Conservation (phyloP, 2,888 invertebrate genomes). For the Zygogramma bicolorata region DNA sequence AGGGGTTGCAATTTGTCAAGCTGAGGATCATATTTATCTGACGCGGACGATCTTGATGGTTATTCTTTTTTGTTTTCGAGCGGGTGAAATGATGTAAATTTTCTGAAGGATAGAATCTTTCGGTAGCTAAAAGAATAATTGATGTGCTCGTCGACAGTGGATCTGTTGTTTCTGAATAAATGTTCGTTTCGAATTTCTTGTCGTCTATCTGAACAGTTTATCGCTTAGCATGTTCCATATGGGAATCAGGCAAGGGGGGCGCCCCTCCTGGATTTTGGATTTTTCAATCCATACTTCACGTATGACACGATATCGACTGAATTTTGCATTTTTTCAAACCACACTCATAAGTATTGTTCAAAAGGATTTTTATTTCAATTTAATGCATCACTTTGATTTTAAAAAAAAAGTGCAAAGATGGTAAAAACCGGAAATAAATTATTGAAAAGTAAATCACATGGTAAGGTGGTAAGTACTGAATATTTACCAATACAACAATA, state of each 20-base stretch:
- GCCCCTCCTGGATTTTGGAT: too few species aligned
- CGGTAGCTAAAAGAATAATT: slow-evolving; percentile 32
- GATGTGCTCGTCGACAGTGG: slow-evolving; percentile 13
- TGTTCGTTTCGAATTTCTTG: neutral
- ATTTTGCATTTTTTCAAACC: too few species aligned
- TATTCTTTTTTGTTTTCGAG: slow-evolving; percentile 30
- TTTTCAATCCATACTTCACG: too few species aligned
- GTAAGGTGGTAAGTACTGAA: too few species aligned
- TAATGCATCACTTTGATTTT: too few species aligned
- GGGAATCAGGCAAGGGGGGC: neutral
- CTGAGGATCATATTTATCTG: slow-evolving; percentile 29
- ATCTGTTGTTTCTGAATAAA: neutral
- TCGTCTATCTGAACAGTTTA: neutral
- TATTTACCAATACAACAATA: too few species aligned
- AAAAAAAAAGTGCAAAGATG: too few species aligned
- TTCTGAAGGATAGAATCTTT: slow-evolving; percentile 34
- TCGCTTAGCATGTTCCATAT: neutral
- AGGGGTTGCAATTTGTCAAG: slow-evolving; percentile 54
- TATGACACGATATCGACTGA: too few species aligned
- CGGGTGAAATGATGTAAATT: slow-evolving; percentile 32
- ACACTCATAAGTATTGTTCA: too few species aligned
- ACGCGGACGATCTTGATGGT: slow-evolving; percentile 28
- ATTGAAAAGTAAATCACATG: too few species aligned
- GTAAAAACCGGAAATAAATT: too few species aligned
- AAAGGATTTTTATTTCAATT: too few species aligned